These are phyloP conservation scores for Spisula subtruncata DNA, from an alignment of 2,888 invertebrate genomes.

Conservation along the genomic window DNA sequence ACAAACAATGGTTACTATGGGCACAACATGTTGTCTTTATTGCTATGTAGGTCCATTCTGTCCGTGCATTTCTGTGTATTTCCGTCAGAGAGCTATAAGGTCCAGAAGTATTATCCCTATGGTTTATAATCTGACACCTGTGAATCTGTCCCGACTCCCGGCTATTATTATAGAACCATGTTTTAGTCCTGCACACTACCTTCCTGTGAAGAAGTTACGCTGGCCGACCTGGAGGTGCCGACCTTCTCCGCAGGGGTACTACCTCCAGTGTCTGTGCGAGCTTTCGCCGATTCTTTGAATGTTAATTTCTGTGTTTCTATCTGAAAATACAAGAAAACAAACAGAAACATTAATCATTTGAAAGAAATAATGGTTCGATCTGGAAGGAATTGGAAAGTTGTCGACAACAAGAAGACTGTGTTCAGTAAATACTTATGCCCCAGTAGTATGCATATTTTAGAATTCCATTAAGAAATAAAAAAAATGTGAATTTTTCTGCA, in stretches of 20 bases:
- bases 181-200: conserved; percentile 49
- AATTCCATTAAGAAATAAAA: too few species aligned
- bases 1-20: too few species aligned
- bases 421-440: too few species aligned
- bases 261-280: conserved; percentile 78
- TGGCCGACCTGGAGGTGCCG: conserved; percentile 56
- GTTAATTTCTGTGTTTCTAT: conserved; percentile 81
- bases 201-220: conserved; percentile 66
- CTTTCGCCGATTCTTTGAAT: conserved; percentile 80
- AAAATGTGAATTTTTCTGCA: too few species aligned
- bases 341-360: background rate
- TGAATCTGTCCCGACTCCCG: too few species aligned
- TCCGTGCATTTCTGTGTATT: too few species aligned
- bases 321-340: conserved; percentile 73
- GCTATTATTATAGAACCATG: conserved; percentile 41
- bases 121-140: background rate
- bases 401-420: too few species aligned
- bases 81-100: background rate
- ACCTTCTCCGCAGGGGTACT: conserved; percentile 67
- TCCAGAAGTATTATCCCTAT: background rate
- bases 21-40: background rate
- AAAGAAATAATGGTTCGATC: too few species aligned
- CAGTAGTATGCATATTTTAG: too few species aligned
- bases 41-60: background rate
- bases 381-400: too few species aligned